A percentile compares a stretch with the other conserved stretches of the same genome.
These are phyloP conservation scores for Rhynchotus rufescens DNA, from an alignment of 2,797 vertebrate species.

Conservation along the genomic window DNA sequence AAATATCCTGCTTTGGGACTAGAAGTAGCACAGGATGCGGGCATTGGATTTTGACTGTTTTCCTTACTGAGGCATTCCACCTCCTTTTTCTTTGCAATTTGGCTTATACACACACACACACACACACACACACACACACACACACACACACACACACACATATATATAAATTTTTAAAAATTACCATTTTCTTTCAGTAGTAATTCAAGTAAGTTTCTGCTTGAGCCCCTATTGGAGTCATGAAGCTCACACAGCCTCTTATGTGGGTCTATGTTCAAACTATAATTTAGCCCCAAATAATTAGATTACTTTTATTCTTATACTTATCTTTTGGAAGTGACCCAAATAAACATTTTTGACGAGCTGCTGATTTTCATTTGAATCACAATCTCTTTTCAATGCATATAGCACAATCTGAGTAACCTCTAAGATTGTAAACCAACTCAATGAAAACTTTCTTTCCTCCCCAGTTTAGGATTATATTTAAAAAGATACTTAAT, in stretches of 20 bases:
- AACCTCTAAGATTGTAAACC: not conserved
- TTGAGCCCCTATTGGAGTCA: not conserved
- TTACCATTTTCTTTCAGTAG: no score
- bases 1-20: not conserved
- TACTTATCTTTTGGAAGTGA: not conserved
- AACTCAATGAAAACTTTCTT: conserved; percentile 11
- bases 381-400: not conserved
- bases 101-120: no score
- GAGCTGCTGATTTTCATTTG: not conserved
- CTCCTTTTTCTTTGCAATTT: not conserved
- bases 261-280: not conserved
- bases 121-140: no score
- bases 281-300: not conserved
- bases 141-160: no score
- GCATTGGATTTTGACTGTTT: not conserved
- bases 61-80: not conserved
- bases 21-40: not conserved
- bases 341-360: not conserved
- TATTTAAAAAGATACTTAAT: not conserved
- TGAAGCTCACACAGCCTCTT: not conserved
- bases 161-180: no score
- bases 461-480: not conserved
- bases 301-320: not conserved
- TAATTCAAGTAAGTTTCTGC: not conserved
- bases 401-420: not conserved